These are phyloP conservation scores for Arctia plantaginis DNA, from an alignment of 2,888 invertebrate species.

Conservation along the genomic window DNA sequence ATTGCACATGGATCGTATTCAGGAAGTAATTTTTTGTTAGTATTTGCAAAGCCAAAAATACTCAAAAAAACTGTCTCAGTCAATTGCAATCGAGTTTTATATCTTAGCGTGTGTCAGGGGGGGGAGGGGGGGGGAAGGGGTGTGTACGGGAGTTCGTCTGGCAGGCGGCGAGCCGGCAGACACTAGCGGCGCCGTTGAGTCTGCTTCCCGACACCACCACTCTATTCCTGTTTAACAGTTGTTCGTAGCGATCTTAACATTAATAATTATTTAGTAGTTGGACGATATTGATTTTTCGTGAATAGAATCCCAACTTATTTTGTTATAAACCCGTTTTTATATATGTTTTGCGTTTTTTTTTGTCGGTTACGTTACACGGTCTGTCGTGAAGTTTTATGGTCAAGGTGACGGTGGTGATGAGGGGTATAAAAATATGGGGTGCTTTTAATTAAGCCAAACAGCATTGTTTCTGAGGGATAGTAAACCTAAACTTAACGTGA, in stretches of 20 bases:
- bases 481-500: background rate
- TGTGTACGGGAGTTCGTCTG: slow-evolving; percentile 55
- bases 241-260: slow-evolving; percentile 39
- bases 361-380: background rate
- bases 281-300: background rate
- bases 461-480: background rate
- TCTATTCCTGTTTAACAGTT: slow-evolving; percentile 63
- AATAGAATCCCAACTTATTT: background rate
- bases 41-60: slow-evolving; percentile 14
- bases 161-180: slow-evolving; percentile 40
- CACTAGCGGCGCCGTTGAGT: slow-evolving; percentile 69
- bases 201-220: slow-evolving; percentile 67
- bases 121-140: slow-evolving; percentile 42
- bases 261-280: slow-evolving; percentile 29
- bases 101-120: slow-evolving; percentile 59
- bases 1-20: background rate
- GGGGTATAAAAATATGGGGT: too few relatives aligned
- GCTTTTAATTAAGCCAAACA: too few relatives aligned
- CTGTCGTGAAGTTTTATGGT: background rate
- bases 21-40: background rate
- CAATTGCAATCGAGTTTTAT: slow-evolving; percentile 57
- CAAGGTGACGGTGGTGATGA: background rate
- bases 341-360: background rate
- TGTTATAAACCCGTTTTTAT: background rate
- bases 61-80: slow-evolving; percentile 25